A percentile compares a stretch with the other conserved stretches of the same genome.
These are phyloP conservation scores for Sipha maydis DNA, from an alignment of 2,888 invertebrate species.

Conservation along the genomic window DNA sequence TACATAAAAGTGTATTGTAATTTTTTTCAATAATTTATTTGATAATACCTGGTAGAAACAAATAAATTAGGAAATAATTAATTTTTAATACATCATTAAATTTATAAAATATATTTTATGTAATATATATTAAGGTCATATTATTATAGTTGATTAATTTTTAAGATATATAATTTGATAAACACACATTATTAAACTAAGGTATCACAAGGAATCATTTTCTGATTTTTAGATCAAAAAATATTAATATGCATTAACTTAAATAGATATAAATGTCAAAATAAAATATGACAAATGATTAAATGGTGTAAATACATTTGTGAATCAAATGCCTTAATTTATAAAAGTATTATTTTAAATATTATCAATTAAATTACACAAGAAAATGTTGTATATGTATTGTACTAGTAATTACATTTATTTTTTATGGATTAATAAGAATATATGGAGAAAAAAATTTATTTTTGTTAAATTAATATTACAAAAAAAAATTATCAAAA, in stretches of 20 bases:
- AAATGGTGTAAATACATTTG: background rate
- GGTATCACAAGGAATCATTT: background rate
- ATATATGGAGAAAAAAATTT: too few species aligned
- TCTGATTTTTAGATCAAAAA: background rate
- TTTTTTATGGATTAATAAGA: too few species aligned
- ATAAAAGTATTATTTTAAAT: background rate
- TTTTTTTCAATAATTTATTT: too few species aligned
- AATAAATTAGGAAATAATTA: background rate
- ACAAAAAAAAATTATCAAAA: background rate
- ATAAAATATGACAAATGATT: background rate
- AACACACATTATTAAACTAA: background rate
- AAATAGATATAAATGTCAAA: background rate
- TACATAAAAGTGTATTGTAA: too few species aligned
- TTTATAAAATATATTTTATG: background rate
- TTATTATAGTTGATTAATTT: background rate
- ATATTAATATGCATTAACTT: background rate
- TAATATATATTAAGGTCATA: background rate
- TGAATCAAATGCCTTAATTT: background rate
- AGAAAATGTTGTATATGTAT: background rate
- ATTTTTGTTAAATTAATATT: background rate
- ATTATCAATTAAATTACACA: background rate
- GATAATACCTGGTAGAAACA: background rate
- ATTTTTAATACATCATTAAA: background rate
- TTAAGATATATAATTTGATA: background rate
- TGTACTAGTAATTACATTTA: background rate